These are phyloP conservation scores for Diplodus puntazzo DNA, from an alignment of 2,797 vertebrate genomes.

Conservation along the genomic window DNA sequence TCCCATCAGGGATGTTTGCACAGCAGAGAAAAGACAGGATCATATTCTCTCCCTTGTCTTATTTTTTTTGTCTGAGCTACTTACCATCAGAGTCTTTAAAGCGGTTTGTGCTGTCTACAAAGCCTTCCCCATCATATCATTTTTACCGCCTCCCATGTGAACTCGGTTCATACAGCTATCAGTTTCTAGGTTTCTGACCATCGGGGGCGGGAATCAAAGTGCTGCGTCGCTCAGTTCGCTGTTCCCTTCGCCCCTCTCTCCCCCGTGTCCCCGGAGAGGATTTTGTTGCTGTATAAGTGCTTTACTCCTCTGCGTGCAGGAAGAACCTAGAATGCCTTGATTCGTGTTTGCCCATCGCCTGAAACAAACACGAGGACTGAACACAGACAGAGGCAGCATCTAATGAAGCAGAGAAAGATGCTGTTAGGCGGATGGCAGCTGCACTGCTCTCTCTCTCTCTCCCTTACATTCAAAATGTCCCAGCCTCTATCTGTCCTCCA, in stretches of 20 bases:
- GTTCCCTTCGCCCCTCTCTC: slow-evolving; percentile 54
- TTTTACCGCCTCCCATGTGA: slow-evolving; percentile 46
- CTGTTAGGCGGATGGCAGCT: slow-evolving; percentile 40
- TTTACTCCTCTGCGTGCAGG: slow-evolving; percentile 62
- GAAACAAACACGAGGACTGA: slow-evolving; percentile 63
- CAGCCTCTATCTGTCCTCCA: slow-evolving; percentile 45
- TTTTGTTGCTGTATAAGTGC: slow-evolving; percentile 80
- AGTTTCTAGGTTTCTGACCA: slow-evolving; percentile 58
- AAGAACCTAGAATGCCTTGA: slow-evolving; percentile 67
- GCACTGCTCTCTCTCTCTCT: slow-evolving; percentile 33
- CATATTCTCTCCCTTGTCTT: background rate
- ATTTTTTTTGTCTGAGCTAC: slow-evolving; percentile 3
- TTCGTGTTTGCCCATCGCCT: slow-evolving; percentile 58
- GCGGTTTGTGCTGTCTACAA: slow-evolving; percentile 14
- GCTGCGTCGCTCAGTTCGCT: slow-evolving; percentile 61
- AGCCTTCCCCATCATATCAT: slow-evolving; percentile 43
- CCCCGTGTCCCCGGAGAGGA: slow-evolving; percentile 67
- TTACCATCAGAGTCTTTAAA: slow-evolving; percentile 19
- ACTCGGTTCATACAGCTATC: slow-evolving; percentile 55
- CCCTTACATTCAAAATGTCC: slow-evolving; percentile 49
- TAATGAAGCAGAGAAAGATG: slow-evolving; percentile 58
- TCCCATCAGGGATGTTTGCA: slow-evolving; percentile 41
- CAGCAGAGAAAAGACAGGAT: slow-evolving; percentile 32
- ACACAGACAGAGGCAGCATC: slow-evolving; percentile 27
- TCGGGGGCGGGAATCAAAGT: slow-evolving; percentile 67